Evolutionary conservation across 2,113 vertebrate genomes (phyloP).

Genomic region (Dermatemys mawii): DNA sequence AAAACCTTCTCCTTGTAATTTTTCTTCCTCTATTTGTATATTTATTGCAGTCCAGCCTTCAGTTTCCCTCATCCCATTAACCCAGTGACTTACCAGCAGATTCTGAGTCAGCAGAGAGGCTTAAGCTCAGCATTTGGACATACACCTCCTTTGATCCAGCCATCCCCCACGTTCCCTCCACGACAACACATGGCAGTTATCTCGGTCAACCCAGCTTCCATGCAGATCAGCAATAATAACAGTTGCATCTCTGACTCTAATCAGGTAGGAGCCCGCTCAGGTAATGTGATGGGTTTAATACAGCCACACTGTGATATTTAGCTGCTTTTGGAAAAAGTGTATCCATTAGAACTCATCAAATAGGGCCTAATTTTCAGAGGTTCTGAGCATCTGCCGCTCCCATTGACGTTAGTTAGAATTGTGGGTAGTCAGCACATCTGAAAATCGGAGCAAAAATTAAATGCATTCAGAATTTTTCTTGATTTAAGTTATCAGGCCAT

Average conservation of each 20-base stretch:
- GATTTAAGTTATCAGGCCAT: neutral
- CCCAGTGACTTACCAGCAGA: constrained; percentile 95
- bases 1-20: neutral
- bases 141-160: constrained; percentile 91
- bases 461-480: neutral
- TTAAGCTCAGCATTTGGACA: constrained; percentile 93
- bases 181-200: constrained; percentile 87
- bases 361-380: neutral
- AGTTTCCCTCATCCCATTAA: constrained; percentile 96
- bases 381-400: neutral
- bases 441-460: neutral
- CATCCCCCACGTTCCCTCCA: constrained; percentile 83
- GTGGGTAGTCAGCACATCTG: neutral
- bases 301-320: neutral
- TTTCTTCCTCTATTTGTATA: neutral
- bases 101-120: constrained; percentile 91
- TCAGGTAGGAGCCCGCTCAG: constrained; percentile 82
- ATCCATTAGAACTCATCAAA: neutral
- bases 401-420: neutral
- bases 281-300: neutral
- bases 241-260: constrained; percentile 79
- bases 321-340: neutral
- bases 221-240: constrained; percentile 79
- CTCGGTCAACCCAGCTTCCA: constrained; percentile 74
- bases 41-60: constrained; percentile 89